These are phyloP conservation scores for Euphydryas editha DNA, from an alignment of 2,888 invertebrate species.

Conservation along the genomic window DNA sequence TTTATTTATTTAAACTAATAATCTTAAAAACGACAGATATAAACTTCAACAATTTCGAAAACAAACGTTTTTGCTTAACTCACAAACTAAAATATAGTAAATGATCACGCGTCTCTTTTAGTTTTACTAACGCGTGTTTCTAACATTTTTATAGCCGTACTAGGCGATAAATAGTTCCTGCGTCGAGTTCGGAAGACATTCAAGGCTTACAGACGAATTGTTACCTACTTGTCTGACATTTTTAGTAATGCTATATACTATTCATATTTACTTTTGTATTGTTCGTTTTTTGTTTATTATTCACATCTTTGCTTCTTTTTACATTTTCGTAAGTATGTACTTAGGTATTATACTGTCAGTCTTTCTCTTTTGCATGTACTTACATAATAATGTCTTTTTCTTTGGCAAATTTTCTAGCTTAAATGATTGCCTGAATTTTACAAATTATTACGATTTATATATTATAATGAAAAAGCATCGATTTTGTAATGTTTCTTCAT, in stretches of 20 bases:
- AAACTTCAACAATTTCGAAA: neutral
- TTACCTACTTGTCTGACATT: constrained; percentile 8
- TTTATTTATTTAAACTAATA: too few relatives aligned
- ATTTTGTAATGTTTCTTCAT: too few relatives aligned
- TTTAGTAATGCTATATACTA: neutral
- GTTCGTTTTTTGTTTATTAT: neutral
- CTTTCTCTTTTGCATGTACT: too few relatives aligned
- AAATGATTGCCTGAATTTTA: too few relatives aligned
- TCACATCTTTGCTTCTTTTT: neutral
- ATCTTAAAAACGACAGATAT: too few relatives aligned
- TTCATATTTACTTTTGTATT: neutral
- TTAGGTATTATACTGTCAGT: too few relatives aligned
- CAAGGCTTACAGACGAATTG: constrained; percentile 12
- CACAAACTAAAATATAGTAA: constrained; percentile 16
- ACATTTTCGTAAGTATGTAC: neutral
- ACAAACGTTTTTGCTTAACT: neutral
- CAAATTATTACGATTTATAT: too few relatives aligned
- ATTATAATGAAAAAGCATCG: too few relatives aligned
- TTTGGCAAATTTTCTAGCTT: too few relatives aligned
- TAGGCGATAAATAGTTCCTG: constrained; percentile 61
- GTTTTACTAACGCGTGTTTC: constrained; percentile 70
- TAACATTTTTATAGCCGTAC: constrained; percentile 71
- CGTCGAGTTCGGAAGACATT: constrained; percentile 7
- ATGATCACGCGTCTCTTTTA: constrained; percentile 59
- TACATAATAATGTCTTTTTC: too few relatives aligned